Percentiles rank a stretch among this genome's conserved stretches.
These are phyloP conservation scores for Etia nguti DNA, from an alignment of 2,113 vertebrate genomes.

Conservation along the genomic window DNA sequence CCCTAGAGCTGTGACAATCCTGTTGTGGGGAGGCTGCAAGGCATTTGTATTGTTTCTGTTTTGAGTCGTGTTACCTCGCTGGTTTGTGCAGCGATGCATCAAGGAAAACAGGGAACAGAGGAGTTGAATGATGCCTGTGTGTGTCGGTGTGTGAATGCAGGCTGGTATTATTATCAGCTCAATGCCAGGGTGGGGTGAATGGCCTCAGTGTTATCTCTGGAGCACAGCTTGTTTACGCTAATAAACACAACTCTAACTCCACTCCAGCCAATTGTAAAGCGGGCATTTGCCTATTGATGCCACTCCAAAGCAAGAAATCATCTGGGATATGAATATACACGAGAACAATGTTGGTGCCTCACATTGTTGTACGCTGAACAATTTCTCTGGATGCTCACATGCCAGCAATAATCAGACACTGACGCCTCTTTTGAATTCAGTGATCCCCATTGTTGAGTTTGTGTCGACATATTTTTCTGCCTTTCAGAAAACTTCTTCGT, in stretches of 20 bases:
- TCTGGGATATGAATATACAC: conserved; percentile 28
- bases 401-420: neutral
- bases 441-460: conserved; percentile 1
- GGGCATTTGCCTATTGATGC: conserved; percentile 38
- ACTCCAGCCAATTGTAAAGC: conserved; percentile 31
- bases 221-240: conserved; percentile 64
- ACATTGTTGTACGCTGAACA: neutral
- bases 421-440: conserved; percentile 4
- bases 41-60: conserved; percentile 12
- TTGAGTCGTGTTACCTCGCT: conserved; percentile 2
- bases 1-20: neutral
- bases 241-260: conserved; percentile 50
- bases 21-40: neutral
- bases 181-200: conserved; percentile 44
- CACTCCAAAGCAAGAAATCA: conserved; percentile 21
- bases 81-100: conserved; percentile 19
- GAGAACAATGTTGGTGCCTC: conserved; percentile 16
- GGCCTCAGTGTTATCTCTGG: conserved; percentile 54
- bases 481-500: neutral
- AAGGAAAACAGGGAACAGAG: conserved; percentile 11
- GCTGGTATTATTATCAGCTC: conserved; percentile 44
- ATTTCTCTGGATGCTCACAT: conserved; percentile 7
- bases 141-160: conserved; percentile 7
- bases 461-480: neutral
- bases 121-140: conserved; percentile 17